Conservation (phyloP, 2,888 invertebrate species). For the Ferdinandea cuprea region DNA sequence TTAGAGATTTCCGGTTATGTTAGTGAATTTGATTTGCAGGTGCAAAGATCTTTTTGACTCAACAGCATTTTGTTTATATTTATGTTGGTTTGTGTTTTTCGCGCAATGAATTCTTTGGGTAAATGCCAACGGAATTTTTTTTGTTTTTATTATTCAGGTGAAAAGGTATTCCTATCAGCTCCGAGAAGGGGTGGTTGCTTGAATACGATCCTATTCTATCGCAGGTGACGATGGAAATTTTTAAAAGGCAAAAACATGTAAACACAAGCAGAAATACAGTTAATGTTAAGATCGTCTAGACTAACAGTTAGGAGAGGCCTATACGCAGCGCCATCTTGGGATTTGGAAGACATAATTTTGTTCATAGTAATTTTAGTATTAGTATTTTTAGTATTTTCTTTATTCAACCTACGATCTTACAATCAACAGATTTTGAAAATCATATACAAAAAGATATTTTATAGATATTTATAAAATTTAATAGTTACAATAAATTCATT, state of each 20-base stretch:
- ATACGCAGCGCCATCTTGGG: no score
- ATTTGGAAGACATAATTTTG: no score
- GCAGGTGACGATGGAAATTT: slow-evolving; percentile 57
- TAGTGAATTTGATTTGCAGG: slow-evolving; percentile 47
- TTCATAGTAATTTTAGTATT: no score
- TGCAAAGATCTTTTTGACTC: slow-evolving; percentile 48
- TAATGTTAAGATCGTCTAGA: no score
- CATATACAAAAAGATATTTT: no score
- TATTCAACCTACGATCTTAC: no score
- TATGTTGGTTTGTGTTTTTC: slow-evolving; percentile 18
- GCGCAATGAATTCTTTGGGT: slow-evolving; percentile 53
- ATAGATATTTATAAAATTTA: no score
- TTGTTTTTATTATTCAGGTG: slow-evolving; percentile 37
- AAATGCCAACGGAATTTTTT: slow-evolving; percentile 29
- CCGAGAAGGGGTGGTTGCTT: neutral
- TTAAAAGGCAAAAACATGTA: slow-evolving; percentile 38
- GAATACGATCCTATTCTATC: neutral
- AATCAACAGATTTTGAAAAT: no score
- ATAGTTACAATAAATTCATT: no score
- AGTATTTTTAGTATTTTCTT: no score
- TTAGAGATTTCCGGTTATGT: slow-evolving; percentile 52
- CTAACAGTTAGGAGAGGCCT: neutral
- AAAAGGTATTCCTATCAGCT: slow-evolving; percentile 32
- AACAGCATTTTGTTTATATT: slow-evolving; percentile 4
- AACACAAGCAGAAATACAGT: neutral